These are phyloP conservation scores for Stegodyphus mimosarum DNA, from an alignment of 1,140 invertebrate species.

Conservation along the genomic window DNA sequence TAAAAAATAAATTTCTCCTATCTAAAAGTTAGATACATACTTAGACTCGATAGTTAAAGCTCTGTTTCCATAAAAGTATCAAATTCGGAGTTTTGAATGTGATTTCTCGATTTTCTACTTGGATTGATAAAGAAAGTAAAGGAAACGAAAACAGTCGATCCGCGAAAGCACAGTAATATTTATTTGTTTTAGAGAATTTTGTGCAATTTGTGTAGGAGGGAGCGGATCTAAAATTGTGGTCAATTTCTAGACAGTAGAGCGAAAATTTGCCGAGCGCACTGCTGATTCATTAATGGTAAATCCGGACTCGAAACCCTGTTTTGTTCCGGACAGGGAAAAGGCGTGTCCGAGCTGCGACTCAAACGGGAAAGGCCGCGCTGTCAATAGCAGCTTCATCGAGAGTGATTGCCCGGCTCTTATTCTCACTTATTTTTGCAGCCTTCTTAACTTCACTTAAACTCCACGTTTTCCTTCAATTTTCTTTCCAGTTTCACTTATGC, in stretches of 20 bases:
- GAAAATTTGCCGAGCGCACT: conserved; percentile 36
- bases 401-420: conserved; percentile 30
- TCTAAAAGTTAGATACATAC: no score
- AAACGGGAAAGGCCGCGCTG: conserved; percentile 38
- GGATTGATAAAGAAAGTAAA: no score
- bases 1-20: no score
- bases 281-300: conserved; percentile 50
- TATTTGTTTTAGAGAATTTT: neutral
- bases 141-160: neutral
- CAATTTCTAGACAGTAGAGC: conserved; percentile 3
- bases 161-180: neutral
- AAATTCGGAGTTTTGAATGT: no score
- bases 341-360: conserved; percentile 41
- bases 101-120: no score
- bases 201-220: neutral
- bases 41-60: no score
- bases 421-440: conserved; percentile 27
- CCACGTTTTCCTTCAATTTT: neutral
- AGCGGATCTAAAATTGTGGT: conserved; percentile 1
- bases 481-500: neutral
- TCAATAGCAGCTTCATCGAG: conserved; percentile 54
- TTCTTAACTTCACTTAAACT: neutral
- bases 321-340: conserved; percentile 57
- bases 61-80: no score
- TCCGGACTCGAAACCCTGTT: conserved; percentile 42